Conservation (phyloP, 2,113 vertebrate genomes). For the Natator depressus region DNA sequence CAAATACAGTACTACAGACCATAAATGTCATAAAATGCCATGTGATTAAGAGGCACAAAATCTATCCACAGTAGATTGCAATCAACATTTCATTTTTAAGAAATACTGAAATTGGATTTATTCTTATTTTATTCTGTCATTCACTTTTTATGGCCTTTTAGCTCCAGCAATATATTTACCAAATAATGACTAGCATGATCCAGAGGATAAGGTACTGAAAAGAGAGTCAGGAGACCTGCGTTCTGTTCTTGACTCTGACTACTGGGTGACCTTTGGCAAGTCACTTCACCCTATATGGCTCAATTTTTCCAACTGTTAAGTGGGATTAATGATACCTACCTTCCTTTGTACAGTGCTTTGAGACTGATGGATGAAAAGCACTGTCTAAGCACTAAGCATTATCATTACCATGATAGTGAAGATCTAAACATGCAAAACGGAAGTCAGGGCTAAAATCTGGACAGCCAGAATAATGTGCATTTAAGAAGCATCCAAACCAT, state of each 20-base stretch:
- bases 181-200: not conserved
- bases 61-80: not conserved
- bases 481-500: not conserved
- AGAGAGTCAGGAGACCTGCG: not conserved
- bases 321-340: not conserved
- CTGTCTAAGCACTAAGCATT: not conserved
- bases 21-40: constrained; percentile 7
- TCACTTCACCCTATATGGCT: not conserved
- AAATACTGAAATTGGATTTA: constrained; percentile 22
- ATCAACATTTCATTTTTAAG: constrained; percentile 21
- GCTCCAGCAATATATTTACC: not conserved
- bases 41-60: not conserved
- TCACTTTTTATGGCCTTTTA: not conserved
- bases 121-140: not conserved
- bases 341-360: not conserved
- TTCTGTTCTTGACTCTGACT: not conserved
- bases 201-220: not conserved
- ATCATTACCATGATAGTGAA: not conserved
- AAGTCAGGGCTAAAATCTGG: not conserved
- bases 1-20: not conserved
- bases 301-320: not conserved
- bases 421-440: not conserved
- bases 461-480: accelerated
- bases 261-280: not conserved
- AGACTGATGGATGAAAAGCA: not conserved